Conservation (phyloP, 1,140 invertebrate genomes). For the Drosophila bocqueti region DNA sequence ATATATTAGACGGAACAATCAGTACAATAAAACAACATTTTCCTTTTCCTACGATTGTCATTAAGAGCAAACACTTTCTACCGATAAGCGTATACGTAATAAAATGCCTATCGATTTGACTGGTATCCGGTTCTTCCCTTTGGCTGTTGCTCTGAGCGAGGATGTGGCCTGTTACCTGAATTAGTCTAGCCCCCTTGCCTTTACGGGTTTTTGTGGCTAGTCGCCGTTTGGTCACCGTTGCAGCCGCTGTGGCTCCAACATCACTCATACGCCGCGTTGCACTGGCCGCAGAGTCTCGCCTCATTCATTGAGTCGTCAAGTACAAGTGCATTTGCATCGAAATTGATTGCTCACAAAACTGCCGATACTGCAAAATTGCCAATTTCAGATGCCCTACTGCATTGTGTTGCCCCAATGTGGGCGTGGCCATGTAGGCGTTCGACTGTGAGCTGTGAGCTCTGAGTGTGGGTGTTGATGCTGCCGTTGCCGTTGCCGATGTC, state of each 20-base stretch:
- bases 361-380: constrained; percentile 77
- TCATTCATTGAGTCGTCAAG: constrained; percentile 82
- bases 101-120: background rate
- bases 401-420: constrained; percentile 44
- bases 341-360: constrained; percentile 83
- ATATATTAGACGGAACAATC: too few relatives aligned
- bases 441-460: constrained; percentile 7
- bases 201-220: constrained; percentile 13
- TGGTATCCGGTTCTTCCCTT: too few relatives aligned
- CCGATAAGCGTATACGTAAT: background rate
- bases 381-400: constrained; percentile 58
- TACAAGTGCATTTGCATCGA: constrained; percentile 83
- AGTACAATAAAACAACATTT: background rate
- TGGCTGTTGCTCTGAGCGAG: constrained; percentile 33
- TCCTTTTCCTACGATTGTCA: background rate
- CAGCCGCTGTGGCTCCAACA: constrained; percentile 33
- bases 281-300: constrained; percentile 44
- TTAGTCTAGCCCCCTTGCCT: constrained; percentile 28
- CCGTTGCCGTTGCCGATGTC: background rate
- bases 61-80: background rate
- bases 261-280: constrained; percentile 67
- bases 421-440: constrained; percentile 28
- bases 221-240: constrained; percentile 15
- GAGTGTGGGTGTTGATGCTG: background rate
- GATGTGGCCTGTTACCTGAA: constrained; percentile 47